Conservation (phyloP, 2,888 invertebrate species). For the Aplocera efformata region DNA sequence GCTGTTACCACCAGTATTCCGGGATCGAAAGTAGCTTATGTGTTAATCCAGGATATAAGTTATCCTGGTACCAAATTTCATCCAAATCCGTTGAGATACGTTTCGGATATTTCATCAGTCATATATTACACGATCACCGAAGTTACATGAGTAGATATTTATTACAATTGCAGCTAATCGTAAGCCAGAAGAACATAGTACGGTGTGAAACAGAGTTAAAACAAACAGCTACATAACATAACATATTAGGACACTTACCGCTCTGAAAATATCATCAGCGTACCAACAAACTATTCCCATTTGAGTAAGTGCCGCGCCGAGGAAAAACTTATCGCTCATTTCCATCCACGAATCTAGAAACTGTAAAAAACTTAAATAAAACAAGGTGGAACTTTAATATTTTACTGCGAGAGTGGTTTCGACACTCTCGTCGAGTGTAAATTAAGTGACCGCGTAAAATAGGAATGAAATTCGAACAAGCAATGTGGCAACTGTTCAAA, state of each 20-base stretch:
- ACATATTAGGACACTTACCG: constrained; percentile 39
- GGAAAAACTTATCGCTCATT: constrained; percentile 64
- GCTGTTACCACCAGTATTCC: no score
- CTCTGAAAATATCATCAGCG: constrained; percentile 62
- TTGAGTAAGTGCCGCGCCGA: constrained; percentile 60
- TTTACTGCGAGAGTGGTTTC: background rate
- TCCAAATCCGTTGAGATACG: no score
- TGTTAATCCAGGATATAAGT: no score
- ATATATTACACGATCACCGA: no score
- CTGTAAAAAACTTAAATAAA: constrained; percentile 33
- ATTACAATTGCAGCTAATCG: no score
- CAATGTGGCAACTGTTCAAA: constrained; percentile 3
- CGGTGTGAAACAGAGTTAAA: no score
- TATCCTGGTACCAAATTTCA: no score
- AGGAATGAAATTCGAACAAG: constrained; percentile 2
- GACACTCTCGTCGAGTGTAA: background rate
- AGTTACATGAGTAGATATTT: no score
- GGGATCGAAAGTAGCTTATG: no score
- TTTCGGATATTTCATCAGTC: no score
- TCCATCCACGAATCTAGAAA: constrained; percentile 62
- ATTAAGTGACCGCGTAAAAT: background rate
- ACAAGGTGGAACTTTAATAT: background rate
- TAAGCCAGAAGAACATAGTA: no score
- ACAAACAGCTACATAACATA: no score
- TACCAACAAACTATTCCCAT: constrained; percentile 69